Conservation (phyloP, 2,113 vertebrate genomes). For the Oreamnos americanus region DNA sequence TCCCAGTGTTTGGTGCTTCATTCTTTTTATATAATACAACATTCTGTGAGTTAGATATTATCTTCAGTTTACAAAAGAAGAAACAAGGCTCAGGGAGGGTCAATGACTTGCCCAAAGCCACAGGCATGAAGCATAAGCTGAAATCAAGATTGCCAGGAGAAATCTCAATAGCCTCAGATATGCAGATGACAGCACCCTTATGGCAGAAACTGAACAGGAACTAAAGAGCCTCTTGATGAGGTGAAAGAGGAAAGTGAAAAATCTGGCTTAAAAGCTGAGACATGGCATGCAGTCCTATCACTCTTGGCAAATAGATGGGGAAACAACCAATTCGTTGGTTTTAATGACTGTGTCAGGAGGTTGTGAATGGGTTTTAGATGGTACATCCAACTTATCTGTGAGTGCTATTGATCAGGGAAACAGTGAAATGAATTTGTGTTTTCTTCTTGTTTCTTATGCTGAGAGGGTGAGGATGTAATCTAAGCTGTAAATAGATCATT, state of each 20-base stretch:
- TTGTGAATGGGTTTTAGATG: not conserved
- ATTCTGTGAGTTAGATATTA: not conserved
- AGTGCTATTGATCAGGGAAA: not conserved
- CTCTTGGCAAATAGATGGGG: not conserved
- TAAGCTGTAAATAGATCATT: not conserved
- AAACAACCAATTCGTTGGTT: not conserved
- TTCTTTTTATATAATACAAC: not conserved
- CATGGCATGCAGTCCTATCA: not conserved
- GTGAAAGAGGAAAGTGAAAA: not conserved
- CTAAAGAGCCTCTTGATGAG: not conserved
- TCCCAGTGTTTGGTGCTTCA: not conserved
- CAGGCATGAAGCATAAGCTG: not conserved
- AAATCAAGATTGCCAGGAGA: not conserved
- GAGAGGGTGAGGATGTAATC: not conserved
- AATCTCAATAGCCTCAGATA: not conserved
- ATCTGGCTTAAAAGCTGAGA: not conserved
- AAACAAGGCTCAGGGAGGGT: not conserved
- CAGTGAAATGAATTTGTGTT: not conserved
- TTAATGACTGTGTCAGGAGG: not conserved
- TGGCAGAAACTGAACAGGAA: not conserved
- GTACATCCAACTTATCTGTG: not conserved
- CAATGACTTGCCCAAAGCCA: not conserved
- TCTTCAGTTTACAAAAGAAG: not conserved
- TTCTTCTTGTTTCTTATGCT: not conserved
- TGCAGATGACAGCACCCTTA: not conserved